Evolutionary conservation across 1,140 invertebrate species (phyloP), one percentile per base, ranked within the genome.

Genomic region (Ericerus pela): DNA sequence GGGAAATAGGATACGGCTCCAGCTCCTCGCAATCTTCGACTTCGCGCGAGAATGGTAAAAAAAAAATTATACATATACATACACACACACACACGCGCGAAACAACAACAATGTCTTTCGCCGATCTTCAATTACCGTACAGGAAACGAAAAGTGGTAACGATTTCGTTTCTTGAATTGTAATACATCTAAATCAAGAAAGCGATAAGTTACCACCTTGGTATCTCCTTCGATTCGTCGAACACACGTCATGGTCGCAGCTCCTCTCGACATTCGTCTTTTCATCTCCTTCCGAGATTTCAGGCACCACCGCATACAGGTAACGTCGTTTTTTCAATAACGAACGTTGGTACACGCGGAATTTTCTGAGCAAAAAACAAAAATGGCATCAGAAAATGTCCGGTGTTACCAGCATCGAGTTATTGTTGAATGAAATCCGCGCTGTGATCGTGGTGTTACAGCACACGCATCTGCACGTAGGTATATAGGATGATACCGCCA

Each of bases 81-180:
- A n/a, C n/a, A n/a, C 8, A 33, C n/a, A 33, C 30, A n/a, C 30
- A 33, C 30, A 33, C 30, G 30, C 8, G 8, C 8, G n/a, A 8
- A 10, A 10, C n/a, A n/a, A 33, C 30, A 10, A 8, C 30, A 33
- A 33, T n/a, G 31, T n/a, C 31, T 33, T 33, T 33, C 8, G 31
- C 31, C 31, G 31, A 8, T 8, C 8, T 33, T 33, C 31, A 33
- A 16, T 38, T 10, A 10, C 30, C 30, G 8, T 33, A 10, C 30
- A 47, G 41, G 41, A 47, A 47, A 47, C 26, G 41, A 47, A 47
- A 47, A 47, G 41, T 24, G 41, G 41, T 47, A 47, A 47, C 41
- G 22, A 24, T 47, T 47, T 24, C 41, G 41, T 47, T 47, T 47
- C 41, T 47, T 47, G 41, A 47, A 47, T 22, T 47, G 22, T 8